phyloP scores from a whole-genome alignment of 1,140 invertebrate species.

The Colletes gigas region DNA sequence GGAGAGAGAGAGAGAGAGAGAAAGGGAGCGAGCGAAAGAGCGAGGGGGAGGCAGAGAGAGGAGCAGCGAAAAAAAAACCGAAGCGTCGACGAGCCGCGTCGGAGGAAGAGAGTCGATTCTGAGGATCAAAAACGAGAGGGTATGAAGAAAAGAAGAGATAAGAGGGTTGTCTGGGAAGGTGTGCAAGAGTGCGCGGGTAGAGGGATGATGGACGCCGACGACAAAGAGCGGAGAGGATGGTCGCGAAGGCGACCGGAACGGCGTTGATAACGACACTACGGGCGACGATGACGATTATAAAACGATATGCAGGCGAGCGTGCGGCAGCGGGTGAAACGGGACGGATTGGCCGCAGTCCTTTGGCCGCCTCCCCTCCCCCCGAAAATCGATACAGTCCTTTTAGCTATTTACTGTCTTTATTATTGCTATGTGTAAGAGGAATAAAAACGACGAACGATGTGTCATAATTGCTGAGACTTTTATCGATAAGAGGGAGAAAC shows the following conservation, averaged over 20 bases:
- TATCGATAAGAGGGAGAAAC: slow-evolving; percentile 48
- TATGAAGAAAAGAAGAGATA: background rate
- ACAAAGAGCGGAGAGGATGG: background rate
- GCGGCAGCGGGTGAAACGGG: slow-evolving; percentile 63
- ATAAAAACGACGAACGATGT: slow-evolving; percentile 61
- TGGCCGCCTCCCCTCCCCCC: slow-evolving; percentile 52
- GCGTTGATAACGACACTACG: slow-evolving; percentile 2
- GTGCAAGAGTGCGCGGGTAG: background rate
- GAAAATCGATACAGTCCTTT: slow-evolving; percentile 66
- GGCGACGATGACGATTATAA: slow-evolving; percentile 5
- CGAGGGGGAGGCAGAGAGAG: background rate
- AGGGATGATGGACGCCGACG: background rate
- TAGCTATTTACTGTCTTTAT: slow-evolving; percentile 73
- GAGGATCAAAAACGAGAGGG: background rate
- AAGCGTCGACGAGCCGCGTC: background rate
- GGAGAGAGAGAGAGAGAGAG: background rate
- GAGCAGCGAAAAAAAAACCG: background rate
- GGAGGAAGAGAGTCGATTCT: background rate
- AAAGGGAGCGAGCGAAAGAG: slow-evolving; percentile 14
- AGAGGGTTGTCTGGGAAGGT: slow-evolving; percentile 3
- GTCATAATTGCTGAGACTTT: slow-evolving; percentile 63
- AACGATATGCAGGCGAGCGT: slow-evolving; percentile 56
- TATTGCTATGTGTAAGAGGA: slow-evolving; percentile 70
- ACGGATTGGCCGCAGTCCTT: slow-evolving; percentile 54
- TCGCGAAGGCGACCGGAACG: background rate